Evolutionary conservation across 2,888 invertebrate species (phyloP), one percentile per base, ranked within the genome.

Genomic region (Macrosoma leucophasiata): DNA sequence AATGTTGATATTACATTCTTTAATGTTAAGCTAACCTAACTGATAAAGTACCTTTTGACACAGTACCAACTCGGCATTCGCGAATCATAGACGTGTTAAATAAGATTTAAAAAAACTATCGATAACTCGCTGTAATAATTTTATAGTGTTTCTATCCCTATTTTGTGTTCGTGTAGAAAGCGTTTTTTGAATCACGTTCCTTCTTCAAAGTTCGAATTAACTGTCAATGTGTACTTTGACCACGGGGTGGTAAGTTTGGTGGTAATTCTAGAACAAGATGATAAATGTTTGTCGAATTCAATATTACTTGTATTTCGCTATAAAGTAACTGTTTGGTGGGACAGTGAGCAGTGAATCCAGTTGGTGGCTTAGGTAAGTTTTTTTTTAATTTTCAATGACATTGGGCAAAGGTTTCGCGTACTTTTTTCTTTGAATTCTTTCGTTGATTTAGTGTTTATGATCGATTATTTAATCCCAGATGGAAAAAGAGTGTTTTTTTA

Each of bases 301-400:
- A 42, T 47, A 70, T 63, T 68, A 62, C 43, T 42, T 69, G 55
- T 66, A 74, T 58, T 74, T 72, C 26, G 48, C 73, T 33, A 74
- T 74, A 56, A 72, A 74, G 55, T 72, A 73, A 61, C 27, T 22
- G 12, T 19, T 23, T 25, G 11, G 14, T 19, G 23, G n/a, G 5
- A 7, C 8, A 25, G 23, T 15, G 24, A 12, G 13, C 22, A 40
- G 33, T 34, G 25, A 9, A 13, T 13, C 7, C 9, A 15, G 13
- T 26, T 13, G 20, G 24, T 32, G 33, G 31, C 28, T 36, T 17
- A 40, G 50, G 50, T 51, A 33, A 43, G 49, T 43, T 23, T 24
- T 40, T 33, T 21, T 29, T 37, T 19, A 20, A 15, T 13, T 8
- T 8, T 8, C 4, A 3, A 27, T 22, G 33, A 22, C 33, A 22